A percentile compares a stretch with the other conserved stretches of the same genome.
phyloP scores from a whole-genome alignment of 2,797 vertebrate species.

The Mormyrus proboscirostris region DNA sequence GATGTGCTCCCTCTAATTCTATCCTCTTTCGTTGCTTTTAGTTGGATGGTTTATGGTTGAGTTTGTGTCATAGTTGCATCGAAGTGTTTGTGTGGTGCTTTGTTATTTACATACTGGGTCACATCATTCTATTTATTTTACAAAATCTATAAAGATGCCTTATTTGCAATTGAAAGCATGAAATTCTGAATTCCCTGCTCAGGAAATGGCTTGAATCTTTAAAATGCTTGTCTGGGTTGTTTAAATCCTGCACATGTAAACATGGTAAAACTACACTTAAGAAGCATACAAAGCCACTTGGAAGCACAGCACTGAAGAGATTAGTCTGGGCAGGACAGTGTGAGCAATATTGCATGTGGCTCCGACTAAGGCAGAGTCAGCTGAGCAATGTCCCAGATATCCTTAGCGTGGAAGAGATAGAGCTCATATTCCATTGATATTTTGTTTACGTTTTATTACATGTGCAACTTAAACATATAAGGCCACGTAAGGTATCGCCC shows the following conservation, averaged over 20 bases:
- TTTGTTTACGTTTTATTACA: background rate
- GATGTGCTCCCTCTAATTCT: background rate
- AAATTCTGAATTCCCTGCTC: background rate
- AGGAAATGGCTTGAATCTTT: background rate
- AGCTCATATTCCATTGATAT: background rate
- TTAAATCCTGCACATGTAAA: constrained; percentile 24
- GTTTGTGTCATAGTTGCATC: background rate
- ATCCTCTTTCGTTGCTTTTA: background rate
- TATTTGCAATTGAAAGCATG: background rate
- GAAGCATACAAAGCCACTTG: constrained; percentile 62
- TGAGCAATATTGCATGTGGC: background rate
- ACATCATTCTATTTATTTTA: background rate
- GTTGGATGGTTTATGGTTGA: background rate
- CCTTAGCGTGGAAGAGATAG: background rate
- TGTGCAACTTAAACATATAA: background rate
- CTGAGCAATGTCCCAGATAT: background rate
- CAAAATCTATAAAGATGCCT: background rate
- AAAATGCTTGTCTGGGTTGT: background rate
- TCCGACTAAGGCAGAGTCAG: background rate
- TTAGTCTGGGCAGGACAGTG: constrained; percentile 48
- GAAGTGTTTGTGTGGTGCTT: background rate
- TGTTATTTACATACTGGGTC: background rate
- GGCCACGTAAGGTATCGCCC: background rate
- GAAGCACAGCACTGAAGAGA: constrained; percentile 59
- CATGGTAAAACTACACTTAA: constrained; percentile 45